phyloP scores from a whole-genome alignment of 2,113 vertebrate species.

The Phylloscopus whistleri region DNA sequence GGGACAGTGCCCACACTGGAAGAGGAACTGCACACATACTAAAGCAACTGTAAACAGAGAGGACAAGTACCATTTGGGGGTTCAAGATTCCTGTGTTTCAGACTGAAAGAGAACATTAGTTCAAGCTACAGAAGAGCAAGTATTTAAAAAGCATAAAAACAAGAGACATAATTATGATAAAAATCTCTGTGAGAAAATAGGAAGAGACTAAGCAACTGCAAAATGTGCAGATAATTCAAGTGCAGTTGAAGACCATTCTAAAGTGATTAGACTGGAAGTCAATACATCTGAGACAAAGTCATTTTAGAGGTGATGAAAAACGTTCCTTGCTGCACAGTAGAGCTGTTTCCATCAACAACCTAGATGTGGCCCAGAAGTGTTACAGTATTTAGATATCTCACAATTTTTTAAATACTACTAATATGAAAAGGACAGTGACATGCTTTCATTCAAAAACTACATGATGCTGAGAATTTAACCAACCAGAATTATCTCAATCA shows the following conservation, averaged over 20 bases:
- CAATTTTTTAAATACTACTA: not conserved
- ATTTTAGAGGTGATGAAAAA: not conserved
- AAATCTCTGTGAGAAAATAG: not conserved
- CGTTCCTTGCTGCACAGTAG: not conserved
- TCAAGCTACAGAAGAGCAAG: not conserved
- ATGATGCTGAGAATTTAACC: not conserved
- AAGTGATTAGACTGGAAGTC: not conserved
- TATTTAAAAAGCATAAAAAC: not conserved
- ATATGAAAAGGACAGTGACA: not conserved
- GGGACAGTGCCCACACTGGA: not conserved
- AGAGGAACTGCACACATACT: not conserved
- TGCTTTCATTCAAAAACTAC: not conserved
- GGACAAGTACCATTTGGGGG: not conserved
- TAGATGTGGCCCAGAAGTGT: not conserved
- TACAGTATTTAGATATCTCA: not conserved
- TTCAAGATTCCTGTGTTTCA: not conserved
- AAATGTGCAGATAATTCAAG: not conserved
- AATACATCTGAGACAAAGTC: not conserved
- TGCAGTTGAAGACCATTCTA: not conserved
- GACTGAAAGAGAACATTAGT: not conserved
- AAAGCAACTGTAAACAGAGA: not conserved
- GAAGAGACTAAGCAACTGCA: not conserved
- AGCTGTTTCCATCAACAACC: not conserved
- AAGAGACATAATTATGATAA: not conserved
- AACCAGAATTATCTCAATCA: not conserved